These are phyloP conservation scores for Brachionus koreanus DNA, from an alignment of 1,140 invertebrate genomes.

Conservation along the genomic window DNA sequence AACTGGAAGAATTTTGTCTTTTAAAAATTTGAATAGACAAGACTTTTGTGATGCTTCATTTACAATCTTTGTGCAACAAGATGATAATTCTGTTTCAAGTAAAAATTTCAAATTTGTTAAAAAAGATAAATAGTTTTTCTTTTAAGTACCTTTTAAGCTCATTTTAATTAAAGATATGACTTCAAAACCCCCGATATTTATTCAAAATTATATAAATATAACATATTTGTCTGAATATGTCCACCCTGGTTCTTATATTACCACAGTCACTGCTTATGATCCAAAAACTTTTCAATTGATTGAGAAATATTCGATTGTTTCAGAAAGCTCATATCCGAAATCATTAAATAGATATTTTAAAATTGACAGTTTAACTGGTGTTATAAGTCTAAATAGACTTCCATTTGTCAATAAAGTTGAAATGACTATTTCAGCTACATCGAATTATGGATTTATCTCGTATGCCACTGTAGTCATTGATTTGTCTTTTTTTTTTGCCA, in stretches of 20 bases:
- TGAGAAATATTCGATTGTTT: conserved; percentile 24
- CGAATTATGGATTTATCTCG: background rate
- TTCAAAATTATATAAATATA: background rate
- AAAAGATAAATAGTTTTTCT: background rate
- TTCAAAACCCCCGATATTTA: background rate
- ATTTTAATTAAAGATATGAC: background rate
- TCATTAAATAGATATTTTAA: background rate
- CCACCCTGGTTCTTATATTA: conserved; percentile 8
- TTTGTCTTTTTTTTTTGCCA: background rate
- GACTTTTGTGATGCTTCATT: conserved; percentile 41
- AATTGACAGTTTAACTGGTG: conserved; percentile 21
- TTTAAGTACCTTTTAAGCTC: conserved; percentile 28
- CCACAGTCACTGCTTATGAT: conserved; percentile 13
- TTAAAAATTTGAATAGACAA: background rate
- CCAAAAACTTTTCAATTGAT: background rate
- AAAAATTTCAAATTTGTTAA: background rate
- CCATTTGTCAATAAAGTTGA: background rate
- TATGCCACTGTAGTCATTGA: background rate
- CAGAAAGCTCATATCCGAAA: background rate
- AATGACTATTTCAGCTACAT: background rate
- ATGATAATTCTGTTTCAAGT: background rate
- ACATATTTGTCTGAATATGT: conserved; percentile 36
- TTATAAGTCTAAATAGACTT: background rate
- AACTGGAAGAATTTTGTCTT: background rate
- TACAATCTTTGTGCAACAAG: background rate